Base-by-base conservation (phyloP, 2,797 vertebrate species). In the Tauraco hartlaubi region DNA sequence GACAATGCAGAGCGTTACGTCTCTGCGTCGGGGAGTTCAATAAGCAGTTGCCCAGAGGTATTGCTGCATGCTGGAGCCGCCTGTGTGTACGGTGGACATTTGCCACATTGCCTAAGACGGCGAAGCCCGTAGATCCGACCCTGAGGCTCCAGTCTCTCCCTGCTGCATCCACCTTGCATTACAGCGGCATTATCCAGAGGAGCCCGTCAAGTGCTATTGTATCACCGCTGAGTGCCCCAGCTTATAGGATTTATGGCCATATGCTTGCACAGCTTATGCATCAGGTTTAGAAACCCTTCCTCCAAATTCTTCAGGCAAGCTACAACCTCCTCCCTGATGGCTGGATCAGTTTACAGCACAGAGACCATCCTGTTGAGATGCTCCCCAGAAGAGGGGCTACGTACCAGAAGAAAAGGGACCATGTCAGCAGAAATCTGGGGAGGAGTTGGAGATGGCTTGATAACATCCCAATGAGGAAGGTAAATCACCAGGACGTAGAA, bases 241-340 rank as follows among this genome's bases (percentile, higher is more conserved):
- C 58, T 96, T 73, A 78, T 0, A 81, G 83, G 92, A 96, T 96
- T 95, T 84, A 37, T 28, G 90, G 62, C 90, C 92, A 88, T 51
- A 66, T 88, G 93, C 88, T 93, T 14, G 0, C 55, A 33, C 1
- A 80, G 83, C 12, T 96, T 73, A 73, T 7, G 66, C 52, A 1
- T 29, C 6, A 12, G 86, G 77, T 66, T 88, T 58, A 76, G 81
- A 68, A 92, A 94, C 15, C 51, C 76, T 78, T 94, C 88, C 74
- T 86, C 62, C 55, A 51, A 88, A 96, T 86, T 92, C 90, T 90
- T 90, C 66, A 12, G 69, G 54, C 15, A 5, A 43, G 61, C 28
- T 91, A 44, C 94, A 94, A 63, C 75, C 89, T 95, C 63, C 75
- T 49, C 67, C 77, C 84, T 12, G 63, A 29, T 0, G 5, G 61